Base-by-base conservation (phyloP, 2,888 invertebrate genomes). In the Spatulosminthurus flaviceps region DNA sequence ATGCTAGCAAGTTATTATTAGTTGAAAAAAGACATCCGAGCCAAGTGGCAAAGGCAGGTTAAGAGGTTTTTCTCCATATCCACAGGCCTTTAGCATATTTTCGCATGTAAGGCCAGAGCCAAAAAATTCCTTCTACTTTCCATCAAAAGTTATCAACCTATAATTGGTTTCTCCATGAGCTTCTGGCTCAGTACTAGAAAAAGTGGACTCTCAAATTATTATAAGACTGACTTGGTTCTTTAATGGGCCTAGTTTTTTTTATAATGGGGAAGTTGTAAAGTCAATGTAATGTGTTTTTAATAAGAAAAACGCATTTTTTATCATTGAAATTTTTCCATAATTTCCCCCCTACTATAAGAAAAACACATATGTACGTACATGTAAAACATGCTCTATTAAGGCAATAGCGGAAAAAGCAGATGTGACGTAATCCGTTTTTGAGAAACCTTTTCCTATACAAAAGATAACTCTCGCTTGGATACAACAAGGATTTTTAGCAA, bases 91-190 rank as follows among this genome's bases (percentile, higher is more conserved):
- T 26, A 22, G n/a, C n/a, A 22, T 22, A 22, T 24, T 64, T 22
- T n/a, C 2, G 11, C 24, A n/a, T n/a, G n/a, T n/a, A n/a, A n/a
- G n/a, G n/a, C n/a, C n/a, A n/a, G n/a, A n/a, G n/a, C n/a, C n/a
- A n/a, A n/a, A n/a, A n/a, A n/a, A n/a, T n/a, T n/a, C n/a, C 24
- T 22, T 9, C 21, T 13, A 4, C 2, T 24, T 64, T 64, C 64
- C 64, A 24, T 26, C 64, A 11, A 64, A 22, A 64, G 19, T 64
- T 26, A 64, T 24, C 4, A 64, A n/a, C 64, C 51, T 26, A 64
- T 64, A 64, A 64, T 64, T 64, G 64, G 64, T 22, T 64, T 64
- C n/a, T 64, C 64, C 22, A 51, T 51, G 51, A 51, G n/a, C 51
- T 51, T 34, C 34, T n/a, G n/a, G n/a, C n/a, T n/a, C n/a, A n/a